Percentiles rank a stretch among this genome's conserved stretches.
Conservation (phyloP, 2,797 vertebrate species). For the Fundulus diaphanus region DNA sequence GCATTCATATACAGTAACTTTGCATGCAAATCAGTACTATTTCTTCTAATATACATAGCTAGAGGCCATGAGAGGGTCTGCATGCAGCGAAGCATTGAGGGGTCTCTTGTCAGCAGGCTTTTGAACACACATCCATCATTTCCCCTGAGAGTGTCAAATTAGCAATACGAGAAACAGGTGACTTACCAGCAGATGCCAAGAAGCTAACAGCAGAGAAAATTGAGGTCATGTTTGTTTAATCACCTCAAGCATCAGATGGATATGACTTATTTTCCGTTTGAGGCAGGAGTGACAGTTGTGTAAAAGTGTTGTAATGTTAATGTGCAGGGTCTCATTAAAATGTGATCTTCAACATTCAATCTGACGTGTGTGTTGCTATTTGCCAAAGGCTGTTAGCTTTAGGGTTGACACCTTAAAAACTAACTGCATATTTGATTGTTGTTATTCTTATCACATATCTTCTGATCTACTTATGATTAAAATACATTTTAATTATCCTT, state of each 20-base stretch:
- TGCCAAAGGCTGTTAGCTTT: slow-evolving; percentile 1
- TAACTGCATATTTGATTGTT: neutral
- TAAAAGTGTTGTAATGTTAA: slow-evolving; percentile 29
- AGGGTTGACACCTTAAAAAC: neutral
- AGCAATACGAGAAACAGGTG: slow-evolving; percentile 67
- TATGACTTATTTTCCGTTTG: slow-evolving; percentile 39
- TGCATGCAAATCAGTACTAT: slow-evolving; percentile 30
- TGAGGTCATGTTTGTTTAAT: slow-evolving; percentile 76
- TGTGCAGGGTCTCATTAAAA: slow-evolving; percentile 30
- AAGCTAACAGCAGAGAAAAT: slow-evolving; percentile 63
- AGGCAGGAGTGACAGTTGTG: slow-evolving; percentile 24
- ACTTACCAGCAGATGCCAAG: slow-evolving; percentile 61
- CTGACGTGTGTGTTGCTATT: neutral
- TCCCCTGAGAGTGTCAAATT: slow-evolving; percentile 71
- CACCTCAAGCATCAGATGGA: slow-evolving; percentile 59
- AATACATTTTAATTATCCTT: neutral
- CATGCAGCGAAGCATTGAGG: slow-evolving; percentile 22
- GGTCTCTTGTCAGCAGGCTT: slow-evolving; percentile 54
- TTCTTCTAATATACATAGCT: slow-evolving; percentile 41
- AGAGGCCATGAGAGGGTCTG: slow-evolving; percentile 38
- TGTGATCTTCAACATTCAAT: slow-evolving; percentile 18
- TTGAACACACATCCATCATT: slow-evolving; percentile 68
- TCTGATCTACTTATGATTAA: neutral
- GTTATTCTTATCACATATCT: neutral
- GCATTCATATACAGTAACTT: slow-evolving; percentile 29